Base-by-base conservation (phyloP, 2,888 invertebrate genomes). In the Nomada lathburiana region DNA sequence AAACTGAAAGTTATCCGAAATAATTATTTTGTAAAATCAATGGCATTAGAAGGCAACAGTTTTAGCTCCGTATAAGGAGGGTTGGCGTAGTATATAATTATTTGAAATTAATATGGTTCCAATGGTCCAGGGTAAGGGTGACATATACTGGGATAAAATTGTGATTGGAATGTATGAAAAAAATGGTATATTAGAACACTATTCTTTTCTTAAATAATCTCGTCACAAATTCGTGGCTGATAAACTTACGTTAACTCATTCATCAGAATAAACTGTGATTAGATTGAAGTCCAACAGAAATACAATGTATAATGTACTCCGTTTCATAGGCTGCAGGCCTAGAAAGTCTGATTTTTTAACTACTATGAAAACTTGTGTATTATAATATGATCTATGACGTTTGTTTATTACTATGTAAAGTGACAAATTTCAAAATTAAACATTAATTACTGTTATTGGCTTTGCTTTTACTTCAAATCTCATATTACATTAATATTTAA, bases 311-410 rank as follows among this genome's bases (percentile, higher is more conserved):
- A 83, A 83, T 84, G 82, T 84, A 84, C 76, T 93, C 92, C 90
- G 90, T 92, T 93, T 92, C 86, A 89, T 90, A 89, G 93, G 91
- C 91, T 88, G 72, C 89, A 88, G 92, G 93, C 92, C 93, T 92
- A 91, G 91, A 93, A 93, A 93, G 93, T 93, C 93, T 93, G 93
- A 93, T 93, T 93, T 93, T 93, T 92, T 91, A 93, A 92, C 90
- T 91, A 92, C 84, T 92, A 90, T 86, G 91, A 90, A 88, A 90
- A 90, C 83, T 88, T 91, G 91, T 92, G 92, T 92, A 92, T 90
- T 90, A 92, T 92, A 92, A 91, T 91, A 91, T 92, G 91, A 90
- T 92, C 91, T 93, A 92, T 90, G 90, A 92, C 88, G 87, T 92
- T 92, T 92, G 91, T 93, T 93, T 91, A 92, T 91, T 92, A 92